Evolutionary conservation across 2,888 invertebrate genomes (phyloP).

Genomic region (Papilio elwesi): DNA sequence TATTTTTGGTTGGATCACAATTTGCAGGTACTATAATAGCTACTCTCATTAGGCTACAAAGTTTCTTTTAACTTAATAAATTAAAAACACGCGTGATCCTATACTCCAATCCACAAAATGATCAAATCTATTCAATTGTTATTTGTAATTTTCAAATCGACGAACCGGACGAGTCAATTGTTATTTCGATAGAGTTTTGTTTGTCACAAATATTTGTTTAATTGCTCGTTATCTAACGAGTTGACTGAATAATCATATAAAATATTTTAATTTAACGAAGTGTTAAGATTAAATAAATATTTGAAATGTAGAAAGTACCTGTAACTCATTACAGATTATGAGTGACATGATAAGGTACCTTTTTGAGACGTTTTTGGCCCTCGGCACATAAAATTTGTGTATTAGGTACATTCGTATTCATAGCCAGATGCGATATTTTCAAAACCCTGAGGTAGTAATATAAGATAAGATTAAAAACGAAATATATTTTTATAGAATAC

Average conservation of each 20-base stretch:
- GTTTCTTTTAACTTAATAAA: not conserved
- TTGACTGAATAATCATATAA: constrained; percentile 1
- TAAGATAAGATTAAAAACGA: too few species aligned
- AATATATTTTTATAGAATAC: too few species aligned
- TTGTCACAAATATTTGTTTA: constrained; percentile 8
- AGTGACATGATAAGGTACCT: not conserved
- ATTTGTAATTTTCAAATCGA: constrained; percentile 11
- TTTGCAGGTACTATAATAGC: not conserved
- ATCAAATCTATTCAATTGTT: not conserved
- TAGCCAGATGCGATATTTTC: too few species aligned
- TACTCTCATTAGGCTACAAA: not conserved
- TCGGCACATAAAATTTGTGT: too few species aligned
- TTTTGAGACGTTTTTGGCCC: not conserved
- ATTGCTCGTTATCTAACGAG: constrained; percentile 7
- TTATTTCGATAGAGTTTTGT: constrained; percentile 15
- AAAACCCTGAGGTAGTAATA: too few species aligned
- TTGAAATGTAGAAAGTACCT: not conserved
- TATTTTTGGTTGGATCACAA: too few species aligned
- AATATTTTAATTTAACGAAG: not conserved
- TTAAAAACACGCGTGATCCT: not conserved
- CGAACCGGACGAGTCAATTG: not conserved
- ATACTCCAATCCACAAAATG: not conserved
- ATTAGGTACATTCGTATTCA: too few species aligned
- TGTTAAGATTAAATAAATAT: not conserved
- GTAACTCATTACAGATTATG: not conserved